These are phyloP conservation scores for Spea hammondii DNA, from an alignment of 2,797 vertebrate genomes.

Conservation along the genomic window DNA sequence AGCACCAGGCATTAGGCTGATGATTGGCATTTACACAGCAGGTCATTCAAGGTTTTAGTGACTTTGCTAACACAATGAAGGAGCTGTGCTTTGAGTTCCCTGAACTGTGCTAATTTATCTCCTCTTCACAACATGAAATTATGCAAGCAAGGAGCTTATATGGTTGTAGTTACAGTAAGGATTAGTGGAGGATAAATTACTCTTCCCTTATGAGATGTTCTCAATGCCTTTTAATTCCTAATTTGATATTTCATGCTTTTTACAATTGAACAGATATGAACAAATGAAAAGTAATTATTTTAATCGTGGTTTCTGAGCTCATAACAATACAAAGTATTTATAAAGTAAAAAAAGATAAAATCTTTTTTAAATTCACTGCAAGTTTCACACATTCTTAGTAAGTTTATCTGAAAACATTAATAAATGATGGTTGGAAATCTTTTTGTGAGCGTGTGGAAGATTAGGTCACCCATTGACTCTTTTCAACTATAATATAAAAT, in stretches of 20 bases:
- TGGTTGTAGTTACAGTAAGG: slow-evolving; percentile 22
- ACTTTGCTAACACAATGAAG: slow-evolving; percentile 33
- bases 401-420: not conserved
- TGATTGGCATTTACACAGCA: slow-evolving; percentile 39
- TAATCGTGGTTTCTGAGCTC: slow-evolving; percentile 25
- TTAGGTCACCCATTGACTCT: not conserved
- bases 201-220: slow-evolving; percentile 10
- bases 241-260: slow-evolving; percentile 43
- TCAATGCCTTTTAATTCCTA: slow-evolving; percentile 30
- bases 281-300: slow-evolving; percentile 36
- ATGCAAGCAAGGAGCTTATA: slow-evolving; percentile 31
- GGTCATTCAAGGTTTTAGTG: slow-evolving; percentile 44
- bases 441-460: not conserved
- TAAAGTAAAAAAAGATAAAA: slow-evolving; percentile 12
- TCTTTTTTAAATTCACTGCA: not conserved
- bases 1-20: slow-evolving; percentile 6
- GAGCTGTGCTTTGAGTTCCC: slow-evolving; percentile 2
- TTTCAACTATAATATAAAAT: too few relatives aligned
- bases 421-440: not conserved
- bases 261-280: slow-evolving; percentile 32
- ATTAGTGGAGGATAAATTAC: slow-evolving; percentile 28
- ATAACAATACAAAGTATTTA: not conserved
- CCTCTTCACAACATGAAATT: slow-evolving; percentile 32
- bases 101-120: slow-evolving; percentile 35
- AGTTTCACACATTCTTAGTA: not conserved